Evolutionary conservation across 2,113 vertebrate genomes (phyloP), one percentile per base, ranked within the genome.

Genomic region (Periophthalmus modestus): DNA sequence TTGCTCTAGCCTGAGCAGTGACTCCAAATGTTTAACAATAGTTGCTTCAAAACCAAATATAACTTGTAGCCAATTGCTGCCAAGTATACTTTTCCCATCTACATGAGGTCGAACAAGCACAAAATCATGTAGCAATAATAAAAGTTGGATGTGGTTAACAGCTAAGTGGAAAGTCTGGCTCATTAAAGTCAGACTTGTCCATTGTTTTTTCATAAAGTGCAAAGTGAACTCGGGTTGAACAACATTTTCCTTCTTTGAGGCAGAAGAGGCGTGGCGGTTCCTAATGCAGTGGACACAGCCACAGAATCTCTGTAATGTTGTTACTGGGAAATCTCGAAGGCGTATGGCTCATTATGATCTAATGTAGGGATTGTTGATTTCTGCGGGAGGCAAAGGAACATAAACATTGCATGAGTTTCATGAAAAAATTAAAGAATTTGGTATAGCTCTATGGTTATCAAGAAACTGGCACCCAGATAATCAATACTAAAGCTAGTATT

Each of bases 181-280:
- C 24, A 5, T 59, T 48, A 78, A 81, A 83, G 36, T 74, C 52
- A 2, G 68, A 74, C 72, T 24, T 18, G 23, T 47, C 55, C 43
- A 24, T 33, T n/a, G 39, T 61, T 47, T 47, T 54, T 39, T 59
- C 12, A 52, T 79, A 66, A 33, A 72, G 36, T 16, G 7, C 24
- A 50, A 55, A 68, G 46, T 23, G 66, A 70, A 24, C n/a, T 36
- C 0, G 70, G 61, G 69, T 80, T 72, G 67, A 66, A 78, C 18
- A 54, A 66, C 62, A 28, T 28, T 69, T 55, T 59, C 52, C n/a
- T n/a, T 74, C n/a, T 7, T 9, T 47, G 34, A 23, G 58, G 63
- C 73, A 69, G 4, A 36, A 71, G 69, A 77, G 72, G 48, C 69
- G 69, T 9, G 19, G 39, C 6, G 4, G 19, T 71, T 33, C 58